Evolutionary conservation across 2,888 invertebrate species (phyloP), one percentile per base, ranked within the genome.

Genomic region (Drosophila picticornis): DNA sequence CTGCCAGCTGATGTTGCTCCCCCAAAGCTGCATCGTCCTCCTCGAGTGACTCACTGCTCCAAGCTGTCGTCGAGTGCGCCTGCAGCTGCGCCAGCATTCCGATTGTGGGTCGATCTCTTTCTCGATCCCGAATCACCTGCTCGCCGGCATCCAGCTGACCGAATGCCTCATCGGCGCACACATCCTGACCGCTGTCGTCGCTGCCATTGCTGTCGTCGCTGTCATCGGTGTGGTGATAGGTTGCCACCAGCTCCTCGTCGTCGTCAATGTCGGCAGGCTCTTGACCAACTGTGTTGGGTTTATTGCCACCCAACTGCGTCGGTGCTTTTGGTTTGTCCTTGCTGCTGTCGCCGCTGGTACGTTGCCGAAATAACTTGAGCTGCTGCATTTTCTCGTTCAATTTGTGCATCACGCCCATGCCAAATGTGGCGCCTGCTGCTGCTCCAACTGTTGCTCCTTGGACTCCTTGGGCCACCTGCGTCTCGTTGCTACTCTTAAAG

Each of bases 351-450:
- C 43, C 40, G 22, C 34, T 50, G 29, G 51, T 7, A 29, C 57
- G 43, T 50, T 52, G 53, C 29, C 46, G 64, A 74, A 92, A 91
- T 48, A 88, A 90, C 75, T 91, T 91, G 9, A 92, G 81, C 50
- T 90, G 84, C 5, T 89, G 90, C 80, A 92, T 80, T 55, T 91
- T 91, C 40, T 89, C 91, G 31, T 92, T 92, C 5, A 92, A 77
- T 60, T 90, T 92, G 32, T 85, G 78, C 25, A 91, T 68, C 34
- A 72, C 52, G 11, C 56, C 51, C 38, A 34, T 5, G 31, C 36
- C 46, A 16, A 63, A 56, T 27, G 48, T 46, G 2, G 59, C 56
- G 10, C 51, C 51, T 4, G 52, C 56, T 13, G 75, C 75, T n/a
- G 73, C 27, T 32, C 58, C 74, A 3, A 7, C 19, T 38, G n/a